phyloP scores from a whole-genome alignment of 2,888 invertebrate species.

The Melangyna quadrimaculata region DNA sequence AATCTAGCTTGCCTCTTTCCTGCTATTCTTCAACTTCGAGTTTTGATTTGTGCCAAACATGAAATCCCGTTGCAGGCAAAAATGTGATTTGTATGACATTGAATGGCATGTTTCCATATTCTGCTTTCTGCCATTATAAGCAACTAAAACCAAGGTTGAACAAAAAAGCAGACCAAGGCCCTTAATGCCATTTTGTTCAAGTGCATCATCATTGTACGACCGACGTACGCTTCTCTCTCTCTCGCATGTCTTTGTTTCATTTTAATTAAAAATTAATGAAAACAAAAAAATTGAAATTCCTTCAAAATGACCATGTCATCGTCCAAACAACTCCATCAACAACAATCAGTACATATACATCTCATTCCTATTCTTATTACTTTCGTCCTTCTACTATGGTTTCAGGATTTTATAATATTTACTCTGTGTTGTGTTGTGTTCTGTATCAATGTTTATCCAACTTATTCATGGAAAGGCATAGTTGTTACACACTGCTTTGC shows the following conservation, averaged over 20 bases:
- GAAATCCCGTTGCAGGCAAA: neutral
- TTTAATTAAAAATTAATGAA: conserved; percentile 35
- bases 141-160: conserved; percentile 11
- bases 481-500: neutral
- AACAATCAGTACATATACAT: neutral
- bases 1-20: too few species aligned
- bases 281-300: conserved; percentile 5
- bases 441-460: conserved; percentile 25
- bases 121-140: neutral
- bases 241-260: conserved; percentile 16
- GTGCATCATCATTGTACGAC: neutral
- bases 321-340: neutral
- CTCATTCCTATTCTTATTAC: neutral
- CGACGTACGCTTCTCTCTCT: neutral
- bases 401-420: conserved; percentile 16
- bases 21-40: neutral
- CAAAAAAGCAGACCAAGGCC: conserved; percentile 7
- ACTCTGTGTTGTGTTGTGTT: neutral
- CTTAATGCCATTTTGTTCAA: conserved; percentile 32
- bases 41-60: neutral
- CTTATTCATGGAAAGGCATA: conserved; percentile 2
- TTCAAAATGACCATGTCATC: conserved; percentile 1
- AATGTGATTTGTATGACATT: neutral
- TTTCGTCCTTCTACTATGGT: neutral
- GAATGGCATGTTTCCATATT: conserved; percentile 5